Evolutionary conservation across 2,797 vertebrate species (phyloP), one percentile per base, ranked within the genome.

Genomic region (Alexandromys oeconomus): DNA sequence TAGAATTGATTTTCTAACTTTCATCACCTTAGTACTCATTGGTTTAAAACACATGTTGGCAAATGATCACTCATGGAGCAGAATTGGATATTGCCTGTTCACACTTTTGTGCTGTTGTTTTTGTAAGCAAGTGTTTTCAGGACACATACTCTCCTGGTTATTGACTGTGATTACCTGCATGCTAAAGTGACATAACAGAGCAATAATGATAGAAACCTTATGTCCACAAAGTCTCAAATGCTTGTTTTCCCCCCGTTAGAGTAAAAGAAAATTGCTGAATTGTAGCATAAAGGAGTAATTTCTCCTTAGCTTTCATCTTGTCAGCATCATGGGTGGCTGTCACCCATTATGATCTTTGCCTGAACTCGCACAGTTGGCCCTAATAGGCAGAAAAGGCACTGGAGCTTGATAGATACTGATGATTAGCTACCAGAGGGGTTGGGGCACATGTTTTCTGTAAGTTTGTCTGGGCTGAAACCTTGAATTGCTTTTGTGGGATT

Each of bases 81-180:
- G 40, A 77, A 34, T 27, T 54, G 79, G 8, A 13, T 69, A 27
- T 4, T 78, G 10, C 2, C 8, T 59, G 19, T 51, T 54, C 76
- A 17, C 69, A 37, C 25, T 10, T 34, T 79, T 71, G 21, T 43
- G 15, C 34, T 93, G 0, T n/a, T 8, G 87, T 15, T 29, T 89
- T 93, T 86, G 1, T 81, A 67, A 88, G 77, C 29, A 89, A 37
- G 19, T 59, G 74, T 94, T 71, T 54, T 71, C 65, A 59, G 10
- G 67, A 61, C 12, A 80, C 0, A 82, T 12, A 9, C 5, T 78
- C 87, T 0, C 31, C 21, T 11, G 23, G 67, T 40, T 92, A 29
- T 71, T 37, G 46, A 73, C 85, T 92, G 23, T 65, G 48, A 0
- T 34, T 91, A 15, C 4, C 23, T 88, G 76, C 31, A 9, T 71